Evolutionary conservation across 2,888 invertebrate genomes (phyloP), one percentile per base, ranked within the genome.

Genomic region (Ormyrus nitidulus): DNA sequence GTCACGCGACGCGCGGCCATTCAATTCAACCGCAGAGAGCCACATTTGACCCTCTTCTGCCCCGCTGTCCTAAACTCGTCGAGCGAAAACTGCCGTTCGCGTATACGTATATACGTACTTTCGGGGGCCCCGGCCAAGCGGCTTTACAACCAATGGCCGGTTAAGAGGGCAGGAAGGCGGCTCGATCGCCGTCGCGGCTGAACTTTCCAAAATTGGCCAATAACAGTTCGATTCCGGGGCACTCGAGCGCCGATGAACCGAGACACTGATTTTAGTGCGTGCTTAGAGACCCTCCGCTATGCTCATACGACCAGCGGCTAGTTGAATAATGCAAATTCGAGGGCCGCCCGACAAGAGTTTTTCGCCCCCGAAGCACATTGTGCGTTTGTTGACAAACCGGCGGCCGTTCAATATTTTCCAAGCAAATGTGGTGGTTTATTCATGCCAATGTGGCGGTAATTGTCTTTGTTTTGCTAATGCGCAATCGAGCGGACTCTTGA

Each of bases 181-280:
- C 51, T 58, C 58, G 64, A 62, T 61, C 34, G 34, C 34, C 34
- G 34, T 3, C 19, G 1, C 54, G 65, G 56, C 7, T 46, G 64
- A 81, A 81, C 78, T 75, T 76, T 71, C 48, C 49, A 71, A 75
- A 77, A 81, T 81, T 76, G 76, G 34, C 77, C 72, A 73, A 73
- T 79, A 81, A 70, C 73, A 68, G 74, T 77, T 73, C 64, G 76
- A 81, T 79, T 76, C 51, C 75, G 49, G 51, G 9, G 46, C 48
- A 46, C 61, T 77, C 59, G 62, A 58, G 73, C 53, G 59, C 49
- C 71, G 59, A 62, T 72, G 62, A 51, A 72, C 49, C 65, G 66
- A 71, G 71, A 70, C 75, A 66, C 48, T 73, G 73, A 74, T 78
- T 81, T 78, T 51, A 75, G 74, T 58, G 62, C 65, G 79, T 59